Evolutionary conservation across 2,113 vertebrate genomes (phyloP).

Genomic region (Anarrhichthys ocellatus): DNA sequence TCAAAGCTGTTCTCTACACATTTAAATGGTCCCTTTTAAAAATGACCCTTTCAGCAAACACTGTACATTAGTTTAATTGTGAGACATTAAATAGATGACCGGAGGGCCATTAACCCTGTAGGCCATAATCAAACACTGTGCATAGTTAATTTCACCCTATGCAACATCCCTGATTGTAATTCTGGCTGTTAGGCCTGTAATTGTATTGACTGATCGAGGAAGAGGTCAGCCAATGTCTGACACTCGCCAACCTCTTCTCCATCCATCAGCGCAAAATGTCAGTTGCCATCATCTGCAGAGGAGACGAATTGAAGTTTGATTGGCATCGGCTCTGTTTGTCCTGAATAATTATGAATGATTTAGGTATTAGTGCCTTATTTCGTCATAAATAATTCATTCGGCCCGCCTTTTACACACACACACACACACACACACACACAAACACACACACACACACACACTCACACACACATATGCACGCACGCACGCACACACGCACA

Average conservation of each 20-base stretch:
- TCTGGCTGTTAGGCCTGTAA: conserved; percentile 52
- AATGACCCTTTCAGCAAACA: conserved; percentile 4
- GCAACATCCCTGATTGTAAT: conserved; percentile 46
- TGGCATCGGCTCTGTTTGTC: conserved; percentile 71
- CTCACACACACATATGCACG: not conserved
- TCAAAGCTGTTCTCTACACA: not conserved
- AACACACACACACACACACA: no score
- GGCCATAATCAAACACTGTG: not conserved
- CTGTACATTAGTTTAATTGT: conserved; percentile 7
- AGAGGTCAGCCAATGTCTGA: conserved; percentile 53
- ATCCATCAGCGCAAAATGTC: conserved; percentile 64
- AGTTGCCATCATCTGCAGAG: conserved; percentile 34
- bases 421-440: no score
- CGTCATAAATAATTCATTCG: conserved; percentile 79
- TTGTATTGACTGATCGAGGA: conserved; percentile 57
- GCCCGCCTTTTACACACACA: not conserved
- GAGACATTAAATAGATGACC: conserved; percentile 8
- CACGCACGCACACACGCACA: not conserved
- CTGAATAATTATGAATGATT: conserved; percentile 79
- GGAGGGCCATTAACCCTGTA: conserved; percentile 17
- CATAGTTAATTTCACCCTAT: not conserved
- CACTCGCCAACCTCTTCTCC: conserved; percentile 33
- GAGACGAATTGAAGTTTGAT: conserved; percentile 68
- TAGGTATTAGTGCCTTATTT: conserved; percentile 71
- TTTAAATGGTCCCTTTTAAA: conserved; percentile 14